These are phyloP conservation scores for Cephonodes hylas DNA, from an alignment of 2,888 invertebrate species.

Conservation along the genomic window DNA sequence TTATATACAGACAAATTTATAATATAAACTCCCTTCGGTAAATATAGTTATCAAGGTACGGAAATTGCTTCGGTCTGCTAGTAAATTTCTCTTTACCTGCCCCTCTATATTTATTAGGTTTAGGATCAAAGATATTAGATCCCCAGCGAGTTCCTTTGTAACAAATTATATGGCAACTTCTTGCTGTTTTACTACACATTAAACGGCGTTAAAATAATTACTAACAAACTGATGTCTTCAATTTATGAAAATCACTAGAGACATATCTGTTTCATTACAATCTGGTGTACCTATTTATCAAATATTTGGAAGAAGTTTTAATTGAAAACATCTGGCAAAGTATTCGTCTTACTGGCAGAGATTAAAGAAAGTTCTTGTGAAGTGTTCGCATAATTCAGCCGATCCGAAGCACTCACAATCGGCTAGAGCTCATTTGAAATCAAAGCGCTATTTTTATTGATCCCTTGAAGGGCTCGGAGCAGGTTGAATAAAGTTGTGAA, in stretches of 20 bases:
- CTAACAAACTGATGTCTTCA: background rate
- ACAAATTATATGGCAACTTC: conserved; percentile 25
- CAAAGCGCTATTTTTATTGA: conserved; percentile 58
- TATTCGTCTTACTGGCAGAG: conserved; percentile 29
- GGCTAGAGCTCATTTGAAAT: conserved; percentile 46
- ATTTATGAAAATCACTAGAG: background rate
- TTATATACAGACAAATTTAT: background rate
- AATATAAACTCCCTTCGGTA: background rate
- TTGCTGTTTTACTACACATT: background rate
- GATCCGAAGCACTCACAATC: conserved; percentile 32
- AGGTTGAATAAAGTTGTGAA: conserved; percentile 63
- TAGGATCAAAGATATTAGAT: conserved; percentile 18
- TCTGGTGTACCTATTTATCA: conserved; percentile 39
- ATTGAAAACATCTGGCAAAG: conserved; percentile 42
- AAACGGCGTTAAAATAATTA: background rate
- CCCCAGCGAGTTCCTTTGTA: conserved; percentile 28
- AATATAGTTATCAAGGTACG: conserved; percentile 33
- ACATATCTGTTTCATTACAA: conserved; percentile 14
- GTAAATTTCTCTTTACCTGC: background rate
- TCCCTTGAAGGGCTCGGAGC: conserved; percentile 44
- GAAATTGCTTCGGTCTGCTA: background rate
- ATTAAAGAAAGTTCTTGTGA: conserved; percentile 44
- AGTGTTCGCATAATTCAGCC: conserved; percentile 30
- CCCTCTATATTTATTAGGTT: background rate
- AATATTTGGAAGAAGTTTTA: conserved; percentile 47